Conservation (phyloP, 2,888 invertebrate species). For the Escarpia spicata region DNA sequence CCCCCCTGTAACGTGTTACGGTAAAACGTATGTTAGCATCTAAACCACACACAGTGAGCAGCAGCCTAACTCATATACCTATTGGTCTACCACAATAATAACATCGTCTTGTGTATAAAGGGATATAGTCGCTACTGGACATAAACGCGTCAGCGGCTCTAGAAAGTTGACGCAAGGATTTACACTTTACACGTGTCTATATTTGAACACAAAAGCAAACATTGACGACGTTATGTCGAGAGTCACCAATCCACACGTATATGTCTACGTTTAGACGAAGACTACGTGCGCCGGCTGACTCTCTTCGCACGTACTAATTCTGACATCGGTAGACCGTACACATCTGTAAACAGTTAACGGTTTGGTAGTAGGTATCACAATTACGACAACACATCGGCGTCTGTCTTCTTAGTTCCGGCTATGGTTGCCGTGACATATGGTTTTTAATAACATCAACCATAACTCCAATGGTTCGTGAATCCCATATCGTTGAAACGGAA, state of each 20-base stretch:
- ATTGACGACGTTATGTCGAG: background rate
- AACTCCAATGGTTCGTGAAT: background rate
- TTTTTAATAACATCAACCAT: background rate
- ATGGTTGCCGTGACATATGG: background rate
- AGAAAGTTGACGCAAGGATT: slow-evolving; percentile 1
- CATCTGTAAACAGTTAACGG: background rate
- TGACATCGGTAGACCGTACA: background rate
- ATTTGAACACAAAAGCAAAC: background rate
- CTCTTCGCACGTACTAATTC: background rate
- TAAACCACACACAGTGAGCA: background rate
- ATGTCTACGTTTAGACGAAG: background rate
- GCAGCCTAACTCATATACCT: background rate
- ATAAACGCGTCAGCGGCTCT: background rate
- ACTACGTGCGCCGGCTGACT: background rate
- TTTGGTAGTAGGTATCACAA: background rate
- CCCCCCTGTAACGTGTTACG: no score
- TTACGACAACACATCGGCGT: background rate
- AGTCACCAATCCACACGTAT: background rate
- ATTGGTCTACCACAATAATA: background rate
- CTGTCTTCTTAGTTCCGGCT: background rate
- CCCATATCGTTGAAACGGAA: background rate
- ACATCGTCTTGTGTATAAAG: background rate
- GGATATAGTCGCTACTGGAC: background rate
- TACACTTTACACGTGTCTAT: background rate
- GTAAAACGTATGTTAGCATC: background rate